These are phyloP conservation scores for Scytalopus superciliaris DNA, from an alignment of 2,113 vertebrate species.

Conservation along the genomic window DNA sequence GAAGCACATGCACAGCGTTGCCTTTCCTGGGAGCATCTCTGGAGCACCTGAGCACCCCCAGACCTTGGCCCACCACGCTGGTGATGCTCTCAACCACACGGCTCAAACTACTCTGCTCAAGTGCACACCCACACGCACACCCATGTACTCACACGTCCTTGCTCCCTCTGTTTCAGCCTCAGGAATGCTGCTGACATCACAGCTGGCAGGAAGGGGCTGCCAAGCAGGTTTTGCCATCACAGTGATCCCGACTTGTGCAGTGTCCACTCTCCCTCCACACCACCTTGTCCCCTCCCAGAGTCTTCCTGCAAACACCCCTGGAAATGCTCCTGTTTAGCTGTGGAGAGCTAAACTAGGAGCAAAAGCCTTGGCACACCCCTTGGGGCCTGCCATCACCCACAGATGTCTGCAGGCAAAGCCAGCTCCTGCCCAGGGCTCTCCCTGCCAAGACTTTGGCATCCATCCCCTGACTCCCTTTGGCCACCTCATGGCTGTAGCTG, in stretches of 20 bases:
- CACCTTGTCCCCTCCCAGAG: not conserved
- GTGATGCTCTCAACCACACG: rapidly evolving
- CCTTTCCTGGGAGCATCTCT: not conserved
- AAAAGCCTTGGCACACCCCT: not conserved
- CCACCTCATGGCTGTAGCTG: rapidly evolving
- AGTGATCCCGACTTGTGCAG: rapidly evolving
- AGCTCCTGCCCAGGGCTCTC: not conserved
- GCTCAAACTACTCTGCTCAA: rapidly evolving
- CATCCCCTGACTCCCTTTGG: not conserved
- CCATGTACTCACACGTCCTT: not conserved
- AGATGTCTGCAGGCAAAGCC: not conserved
- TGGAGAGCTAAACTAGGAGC: not conserved
- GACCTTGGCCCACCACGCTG: rapidly evolving
- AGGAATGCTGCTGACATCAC: not conserved
- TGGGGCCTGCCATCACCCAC: not conserved
- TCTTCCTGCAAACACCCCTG: not conserved
- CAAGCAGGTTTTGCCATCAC: not conserved
- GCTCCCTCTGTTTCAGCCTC: not conserved
- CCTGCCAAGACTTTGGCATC: not conserved
- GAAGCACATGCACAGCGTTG: rapidly evolving
- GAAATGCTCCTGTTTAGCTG: rapidly evolving
- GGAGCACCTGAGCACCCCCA: not conserved
- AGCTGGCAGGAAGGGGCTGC: not conserved
- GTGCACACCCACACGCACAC: not conserved
- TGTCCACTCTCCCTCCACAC: rapidly evolving